Conservation (phyloP, 2,113 vertebrate species). For the Eudyptes chrysolophus region DNA sequence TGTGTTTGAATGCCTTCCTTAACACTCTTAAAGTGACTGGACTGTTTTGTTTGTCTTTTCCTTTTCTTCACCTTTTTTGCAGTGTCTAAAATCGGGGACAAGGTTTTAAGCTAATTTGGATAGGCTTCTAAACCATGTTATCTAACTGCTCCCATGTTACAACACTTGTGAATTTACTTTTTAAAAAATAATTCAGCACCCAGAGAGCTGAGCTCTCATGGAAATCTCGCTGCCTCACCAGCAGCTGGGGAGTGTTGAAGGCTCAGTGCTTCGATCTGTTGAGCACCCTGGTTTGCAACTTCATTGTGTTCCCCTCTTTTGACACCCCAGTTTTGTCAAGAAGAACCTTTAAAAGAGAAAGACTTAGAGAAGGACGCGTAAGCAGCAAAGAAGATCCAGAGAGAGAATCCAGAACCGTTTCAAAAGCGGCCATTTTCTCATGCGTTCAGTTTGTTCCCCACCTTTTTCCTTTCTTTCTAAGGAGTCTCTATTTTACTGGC, state of each 20-base stretch:
- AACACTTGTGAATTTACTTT: neutral
- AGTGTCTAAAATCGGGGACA: neutral
- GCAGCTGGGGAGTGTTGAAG: neutral
- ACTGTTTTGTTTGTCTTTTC: neutral
- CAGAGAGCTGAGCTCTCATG: fast-evolving
- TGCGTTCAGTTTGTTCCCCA: neutral
- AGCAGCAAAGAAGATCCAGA: neutral
- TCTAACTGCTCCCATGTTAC: neutral
- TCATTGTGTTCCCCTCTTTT: neutral
- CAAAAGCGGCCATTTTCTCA: neutral
- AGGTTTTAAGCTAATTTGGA: neutral
- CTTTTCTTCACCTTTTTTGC: neutral
- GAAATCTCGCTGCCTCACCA: neutral
- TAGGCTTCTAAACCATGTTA: neutral
- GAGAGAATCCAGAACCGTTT: neutral
- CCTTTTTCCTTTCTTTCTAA: neutral
- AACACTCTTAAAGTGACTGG: neutral
- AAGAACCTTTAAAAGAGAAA: neutral
- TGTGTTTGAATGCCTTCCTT: neutral
- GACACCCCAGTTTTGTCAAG: neutral
- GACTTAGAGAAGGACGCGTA: fast-evolving
- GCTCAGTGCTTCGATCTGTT: neutral
- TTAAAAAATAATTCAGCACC: neutral
- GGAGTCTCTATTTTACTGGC: neutral
- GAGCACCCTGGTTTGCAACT: neutral